Percentiles rank a stretch among this genome's conserved stretches.
Conservation (phyloP, 1,140 invertebrate species). For the Plectus sambesii region DNA sequence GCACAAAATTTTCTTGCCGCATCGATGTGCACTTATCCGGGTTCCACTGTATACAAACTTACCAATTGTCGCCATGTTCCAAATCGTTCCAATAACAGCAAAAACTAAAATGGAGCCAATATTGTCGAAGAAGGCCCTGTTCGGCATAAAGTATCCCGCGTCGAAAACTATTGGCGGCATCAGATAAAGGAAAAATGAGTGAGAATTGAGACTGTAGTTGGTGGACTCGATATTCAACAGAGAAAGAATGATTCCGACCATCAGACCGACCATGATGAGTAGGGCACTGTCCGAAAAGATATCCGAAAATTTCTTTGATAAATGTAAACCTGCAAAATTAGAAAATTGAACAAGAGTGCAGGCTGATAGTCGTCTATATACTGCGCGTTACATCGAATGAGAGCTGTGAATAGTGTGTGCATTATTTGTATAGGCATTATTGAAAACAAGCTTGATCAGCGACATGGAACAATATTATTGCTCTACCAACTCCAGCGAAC, state of each 20-base stretch:
- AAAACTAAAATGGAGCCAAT: slow-evolving; percentile 87
- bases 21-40: too few species aligned
- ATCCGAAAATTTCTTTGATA: slow-evolving; percentile 38
- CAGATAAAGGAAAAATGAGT: slow-evolving; percentile 41
- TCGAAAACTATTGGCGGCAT: slow-evolving; percentile 50
- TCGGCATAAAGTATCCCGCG: slow-evolving; percentile 90
- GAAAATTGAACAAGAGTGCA: too few species aligned
- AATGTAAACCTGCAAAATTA: slow-evolving; percentile 42
- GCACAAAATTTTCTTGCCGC: too few species aligned
- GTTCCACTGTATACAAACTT: too few species aligned
- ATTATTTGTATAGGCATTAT: too few species aligned
- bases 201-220: slow-evolving; percentile 27
- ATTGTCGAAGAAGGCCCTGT: slow-evolving; percentile 85
- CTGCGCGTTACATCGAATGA: too few species aligned
- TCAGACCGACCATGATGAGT: slow-evolving; percentile 39
- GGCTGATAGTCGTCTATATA: too few species aligned
- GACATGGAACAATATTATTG: too few species aligned
- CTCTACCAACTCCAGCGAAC: too few species aligned
- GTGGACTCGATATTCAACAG: slow-evolving; percentile 22
- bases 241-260: slow-evolving; percentile 29
- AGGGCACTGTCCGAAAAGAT: slow-evolving; percentile 38
- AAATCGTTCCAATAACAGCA: slow-evolving; percentile 65
- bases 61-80: slow-evolving; percentile 42
- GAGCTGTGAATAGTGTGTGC: too few species aligned
- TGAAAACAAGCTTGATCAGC: too few species aligned